phyloP scores from a whole-genome alignment of 2,113 vertebrate species.

The Pangasianodon hypophthalmus region DNA sequence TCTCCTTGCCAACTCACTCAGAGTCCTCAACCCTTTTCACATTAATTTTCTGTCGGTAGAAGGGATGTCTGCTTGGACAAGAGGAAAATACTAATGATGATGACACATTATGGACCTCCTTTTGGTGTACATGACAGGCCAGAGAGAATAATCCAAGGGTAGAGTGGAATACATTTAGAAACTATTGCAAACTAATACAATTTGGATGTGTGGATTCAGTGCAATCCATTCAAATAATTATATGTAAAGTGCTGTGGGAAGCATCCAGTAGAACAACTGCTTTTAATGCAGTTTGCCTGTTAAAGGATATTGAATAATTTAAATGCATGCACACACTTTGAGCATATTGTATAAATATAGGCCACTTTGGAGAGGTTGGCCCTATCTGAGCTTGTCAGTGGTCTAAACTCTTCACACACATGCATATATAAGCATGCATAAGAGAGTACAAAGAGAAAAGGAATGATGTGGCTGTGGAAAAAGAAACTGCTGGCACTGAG shows the following conservation, averaged over 20 bases:
- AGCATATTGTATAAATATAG: constrained; percentile 3
- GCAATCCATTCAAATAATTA: constrained; percentile 19
- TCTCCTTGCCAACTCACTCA: neutral
- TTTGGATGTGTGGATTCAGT: constrained; percentile 18
- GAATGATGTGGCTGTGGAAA: neutral
- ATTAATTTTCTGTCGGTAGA: constrained; percentile 31
- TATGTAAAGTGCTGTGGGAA: neutral
- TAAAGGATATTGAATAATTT: constrained; percentile 31
- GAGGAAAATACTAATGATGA: constrained; percentile 7
- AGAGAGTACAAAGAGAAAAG: neutral
- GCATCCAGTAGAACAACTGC: neutral
- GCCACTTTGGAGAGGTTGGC: neutral
- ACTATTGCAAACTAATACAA: constrained; percentile 42
- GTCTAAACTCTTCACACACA: neutral
- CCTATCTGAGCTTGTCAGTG: neutral
- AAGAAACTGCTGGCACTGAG: neutral
- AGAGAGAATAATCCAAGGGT: neutral
- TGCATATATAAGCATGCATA: neutral
- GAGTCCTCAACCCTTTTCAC: neutral
- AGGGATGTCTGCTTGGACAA: constrained; percentile 2
- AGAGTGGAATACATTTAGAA: constrained; percentile 39
- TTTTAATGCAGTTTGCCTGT: neutral
- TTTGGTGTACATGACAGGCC: constrained; percentile 13
- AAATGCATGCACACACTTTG: constrained; percentile 1
- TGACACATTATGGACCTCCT: constrained; percentile 19